A percentile compares a stretch with the other conserved stretches of the same genome.
Conservation (phyloP, 2,888 invertebrate genomes). For the Rhagonycha lutea region DNA sequence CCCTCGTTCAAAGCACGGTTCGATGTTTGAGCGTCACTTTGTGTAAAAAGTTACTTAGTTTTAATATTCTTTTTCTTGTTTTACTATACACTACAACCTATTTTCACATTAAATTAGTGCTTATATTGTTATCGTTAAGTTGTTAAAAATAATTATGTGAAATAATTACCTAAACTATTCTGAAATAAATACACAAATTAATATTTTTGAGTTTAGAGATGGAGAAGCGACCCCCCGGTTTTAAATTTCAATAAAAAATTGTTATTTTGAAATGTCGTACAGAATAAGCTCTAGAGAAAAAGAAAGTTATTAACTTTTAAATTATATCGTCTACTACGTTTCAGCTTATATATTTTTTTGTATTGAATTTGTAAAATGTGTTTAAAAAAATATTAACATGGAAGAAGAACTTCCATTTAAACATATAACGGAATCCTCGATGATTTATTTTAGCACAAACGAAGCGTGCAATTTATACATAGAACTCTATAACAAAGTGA, state of each 20-base stretch:
- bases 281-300: no score
- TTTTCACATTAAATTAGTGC: background rate
- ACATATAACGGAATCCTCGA: slow-evolving; percentile 15
- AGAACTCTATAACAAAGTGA: slow-evolving; percentile 13
- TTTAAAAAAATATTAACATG: background rate
- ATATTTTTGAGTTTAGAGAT: background rate
- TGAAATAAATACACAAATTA: background rate
- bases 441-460: slow-evolving; percentile 22
- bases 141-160: background rate
- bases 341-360: background rate
- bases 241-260: no score
- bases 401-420: slow-evolving; percentile 7
- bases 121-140: background rate
- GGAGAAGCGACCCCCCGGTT: background rate
- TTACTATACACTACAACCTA: background rate
- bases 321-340: no score
- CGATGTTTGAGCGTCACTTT: slow-evolving; percentile 26
- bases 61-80: background rate
- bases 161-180: background rate
- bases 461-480: slow-evolving; percentile 23
- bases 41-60: slow-evolving; percentile 18
- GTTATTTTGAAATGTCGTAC: no score
- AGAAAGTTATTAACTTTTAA: no score
- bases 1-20: slow-evolving; percentile 29
- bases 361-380: background rate